Evolutionary conservation across 2,888 invertebrate genomes (phyloP).

Genomic region (Seira sanloemensis): DNA sequence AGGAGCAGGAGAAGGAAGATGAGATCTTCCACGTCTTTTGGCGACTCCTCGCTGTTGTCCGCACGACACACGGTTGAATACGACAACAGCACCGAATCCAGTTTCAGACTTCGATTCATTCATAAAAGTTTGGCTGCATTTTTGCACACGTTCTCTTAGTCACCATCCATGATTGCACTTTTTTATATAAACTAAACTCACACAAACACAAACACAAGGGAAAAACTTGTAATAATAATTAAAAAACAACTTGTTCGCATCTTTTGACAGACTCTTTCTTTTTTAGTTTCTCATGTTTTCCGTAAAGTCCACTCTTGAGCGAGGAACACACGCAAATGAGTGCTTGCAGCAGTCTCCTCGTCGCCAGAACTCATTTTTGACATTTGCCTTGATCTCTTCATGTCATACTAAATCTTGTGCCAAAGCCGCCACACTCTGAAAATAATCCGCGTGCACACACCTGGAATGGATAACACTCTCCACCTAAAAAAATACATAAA

Average conservation of each 20-base stretch:
- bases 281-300: background rate
- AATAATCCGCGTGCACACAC: background rate
- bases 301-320: background rate
- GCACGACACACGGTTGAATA: conserved; percentile 8
- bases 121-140: background rate
- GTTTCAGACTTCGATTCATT: conserved; percentile 27
- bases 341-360: background rate
- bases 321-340: background rate
- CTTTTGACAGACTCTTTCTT: too few relatives aligned
- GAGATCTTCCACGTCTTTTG: background rate
- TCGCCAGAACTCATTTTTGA: background rate
- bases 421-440: background rate
- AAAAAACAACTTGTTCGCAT: background rate
- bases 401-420: conserved; percentile 5
- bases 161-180: background rate
- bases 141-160: background rate
- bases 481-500: background rate
- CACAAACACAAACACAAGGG: background rate
- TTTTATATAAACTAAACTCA: background rate
- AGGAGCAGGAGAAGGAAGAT: background rate
- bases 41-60: conserved; percentile 23
- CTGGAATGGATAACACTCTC: background rate
- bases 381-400: background rate
- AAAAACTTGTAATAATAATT: background rate
- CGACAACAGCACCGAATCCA: conserved; percentile 14